Base-by-base conservation (phyloP, 2,888 invertebrate species). In the Notodonta dromedarius region DNA sequence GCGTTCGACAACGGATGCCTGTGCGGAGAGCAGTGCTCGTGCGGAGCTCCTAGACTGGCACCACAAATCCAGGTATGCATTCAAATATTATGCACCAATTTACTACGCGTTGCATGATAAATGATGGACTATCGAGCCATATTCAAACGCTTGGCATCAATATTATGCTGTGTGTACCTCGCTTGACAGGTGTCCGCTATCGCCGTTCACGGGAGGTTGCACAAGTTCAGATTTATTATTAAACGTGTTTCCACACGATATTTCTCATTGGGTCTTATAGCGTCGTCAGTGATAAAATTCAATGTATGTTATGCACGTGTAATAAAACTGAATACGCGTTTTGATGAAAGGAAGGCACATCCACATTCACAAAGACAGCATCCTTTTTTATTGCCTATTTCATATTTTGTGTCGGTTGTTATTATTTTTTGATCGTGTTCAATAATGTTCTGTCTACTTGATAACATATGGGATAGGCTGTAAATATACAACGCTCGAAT, bases 1-100 rank as follows among this genome's bases (percentile, higher is more conserved):
- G 99, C 99, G 40, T 99, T 99, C 89, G 99, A 99, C 92, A 99
- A 97, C 88, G 99, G 99, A 67, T 99, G 99, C 93, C 95, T 96
- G 70, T 98, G 98, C 86, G 98, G 98, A 79, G 93, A 92, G 84
- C 97, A 97, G 79, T 97, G 98, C 84, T 89, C 90, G 16, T 94
- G 94, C 71, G 93, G 91, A 58, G 93, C 93, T 44, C 93, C 92
- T n/a, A 82, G 94, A 72, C 79, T 94, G 60, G 91, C 90, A 60
- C 93, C 94, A 9, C 94, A 94, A 70, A 89, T 86, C 70, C 92
- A 93, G 88, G 93, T 93, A 84, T 79, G 62, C 76, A 48, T 16
- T 16, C 13, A 63, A 54, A 39, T 42, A 39, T 65, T 59, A 58
- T 6, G 44, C 54, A 46, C 0, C 42, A 11, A 42, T 46, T n/a